phyloP scores from a whole-genome alignment of 1,140 invertebrate genomes.

The Psix sp. region DNA sequence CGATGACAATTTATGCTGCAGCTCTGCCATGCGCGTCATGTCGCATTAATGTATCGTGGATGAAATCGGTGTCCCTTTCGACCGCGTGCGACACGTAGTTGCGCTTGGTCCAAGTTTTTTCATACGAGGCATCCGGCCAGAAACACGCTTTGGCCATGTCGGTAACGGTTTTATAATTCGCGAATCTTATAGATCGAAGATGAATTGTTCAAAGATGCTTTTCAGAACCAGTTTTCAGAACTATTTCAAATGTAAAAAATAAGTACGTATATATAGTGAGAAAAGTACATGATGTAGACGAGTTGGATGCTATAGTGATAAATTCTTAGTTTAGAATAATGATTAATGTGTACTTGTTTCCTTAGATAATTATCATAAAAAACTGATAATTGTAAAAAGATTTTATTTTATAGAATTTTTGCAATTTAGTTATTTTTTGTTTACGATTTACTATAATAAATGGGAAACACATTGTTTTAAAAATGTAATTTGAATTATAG shows the following conservation, averaged over 20 bases:
- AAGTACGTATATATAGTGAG: no score
- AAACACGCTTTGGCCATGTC: slow-evolving; percentile 43
- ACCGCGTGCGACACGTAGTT: slow-evolving; percentile 70
- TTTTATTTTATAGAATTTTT: no score
- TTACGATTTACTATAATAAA: no score
- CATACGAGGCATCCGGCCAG: slow-evolving; percentile 50
- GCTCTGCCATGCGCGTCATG: slow-evolving; percentile 60
- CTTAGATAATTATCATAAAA: no score
- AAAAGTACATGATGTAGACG: no score
- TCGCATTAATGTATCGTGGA: slow-evolving; percentile 73
- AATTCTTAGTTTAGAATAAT: no score
- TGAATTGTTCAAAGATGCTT: slow-evolving; percentile 28
- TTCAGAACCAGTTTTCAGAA: not conserved
- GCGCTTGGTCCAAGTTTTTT: slow-evolving; percentile 46
- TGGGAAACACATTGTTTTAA: no score
- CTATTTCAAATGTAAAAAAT: not conserved
- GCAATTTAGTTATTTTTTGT: no score
- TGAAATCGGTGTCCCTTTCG: slow-evolving; percentile 72
- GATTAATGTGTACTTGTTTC: no score
- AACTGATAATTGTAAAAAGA: no score
- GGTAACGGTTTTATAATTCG: slow-evolving; percentile 38
- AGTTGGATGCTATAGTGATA: no score
- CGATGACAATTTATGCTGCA: slow-evolving; percentile 58
- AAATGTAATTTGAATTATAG: no score
- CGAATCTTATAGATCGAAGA: slow-evolving; percentile 35